A percentile compares a stretch with the other conserved stretches of the same genome.
Conservation (phyloP, 37 sponge, comb jelly and placozoan genomes). For the Ianthella basta region DNA sequence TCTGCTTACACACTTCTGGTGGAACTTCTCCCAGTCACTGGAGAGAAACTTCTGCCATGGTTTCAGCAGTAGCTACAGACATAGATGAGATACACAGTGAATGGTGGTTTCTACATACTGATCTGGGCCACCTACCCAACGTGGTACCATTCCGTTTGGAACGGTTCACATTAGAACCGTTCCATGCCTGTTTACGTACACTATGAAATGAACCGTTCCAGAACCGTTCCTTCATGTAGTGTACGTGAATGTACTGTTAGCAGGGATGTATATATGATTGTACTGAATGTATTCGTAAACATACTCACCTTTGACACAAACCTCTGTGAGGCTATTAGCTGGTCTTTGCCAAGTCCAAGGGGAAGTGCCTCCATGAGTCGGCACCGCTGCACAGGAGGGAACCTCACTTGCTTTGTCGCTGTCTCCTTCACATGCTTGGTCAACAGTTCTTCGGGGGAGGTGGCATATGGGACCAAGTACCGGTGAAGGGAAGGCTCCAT, state of each 20-base stretch:
- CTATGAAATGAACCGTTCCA: too few relatives aligned
- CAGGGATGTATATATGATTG: too few relatives aligned
- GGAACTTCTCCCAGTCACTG: slow-evolving; percentile 45
- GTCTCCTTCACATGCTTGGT: slow-evolving; percentile 37
- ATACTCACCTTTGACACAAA: slow-evolving; percentile 47
- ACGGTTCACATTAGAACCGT: too few relatives aligned
- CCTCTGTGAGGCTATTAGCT: slow-evolving; percentile 57
- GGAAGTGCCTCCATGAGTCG: slow-evolving; percentile 43
- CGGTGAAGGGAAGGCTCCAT: neutral
- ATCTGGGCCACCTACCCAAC: too few relatives aligned
- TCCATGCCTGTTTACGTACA: too few relatives aligned
- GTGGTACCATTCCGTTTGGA: too few relatives aligned
- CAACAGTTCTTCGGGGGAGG: slow-evolving; percentile 39
- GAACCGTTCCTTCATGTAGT: too few relatives aligned
- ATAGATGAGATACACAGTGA: neutral
- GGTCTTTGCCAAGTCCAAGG: slow-evolving; percentile 63
- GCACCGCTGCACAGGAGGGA: slow-evolving; percentile 33
- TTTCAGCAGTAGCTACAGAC: slow-evolving; percentile 36
- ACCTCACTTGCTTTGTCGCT: slow-evolving; percentile 21
- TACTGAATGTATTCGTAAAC: too few relatives aligned
- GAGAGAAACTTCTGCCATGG: slow-evolving; percentile 57
- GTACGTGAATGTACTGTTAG: too few relatives aligned
- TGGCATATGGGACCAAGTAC: slow-evolving; percentile 25
- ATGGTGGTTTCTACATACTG: too few relatives aligned
- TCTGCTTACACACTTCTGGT: slow-evolving; percentile 55